Evolutionary conservation across 2,888 invertebrate genomes (phyloP).

Genomic region (Plebejus anna): DNA sequence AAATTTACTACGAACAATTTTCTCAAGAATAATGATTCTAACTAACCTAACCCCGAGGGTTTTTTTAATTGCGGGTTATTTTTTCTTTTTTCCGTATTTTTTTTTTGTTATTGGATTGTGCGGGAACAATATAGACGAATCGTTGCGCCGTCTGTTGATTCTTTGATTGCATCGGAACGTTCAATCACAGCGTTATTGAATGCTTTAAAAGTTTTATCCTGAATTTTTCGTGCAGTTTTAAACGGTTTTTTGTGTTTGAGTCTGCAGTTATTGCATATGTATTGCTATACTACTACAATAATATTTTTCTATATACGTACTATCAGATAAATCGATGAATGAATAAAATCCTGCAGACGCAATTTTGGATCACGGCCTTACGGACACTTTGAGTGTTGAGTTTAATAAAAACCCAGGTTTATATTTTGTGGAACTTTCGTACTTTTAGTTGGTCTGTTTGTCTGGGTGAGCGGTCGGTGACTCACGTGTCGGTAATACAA

Average conservation of each 20-base stretch:
- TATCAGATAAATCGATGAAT: too few species aligned
- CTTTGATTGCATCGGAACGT: conserved; percentile 32
- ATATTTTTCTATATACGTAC: not conserved
- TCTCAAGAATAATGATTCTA: too few species aligned
- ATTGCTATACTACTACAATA: not conserved
- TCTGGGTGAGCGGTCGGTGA: too few species aligned
- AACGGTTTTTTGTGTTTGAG: conserved; percentile 3
- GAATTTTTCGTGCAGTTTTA: conserved; percentile 16
- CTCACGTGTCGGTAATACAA: too few species aligned
- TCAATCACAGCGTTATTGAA: conserved; percentile 30
- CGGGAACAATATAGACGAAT: conserved; percentile 31
- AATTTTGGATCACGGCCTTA: too few species aligned
- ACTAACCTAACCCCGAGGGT: conserved; percentile 53
- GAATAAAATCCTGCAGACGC: too few species aligned
- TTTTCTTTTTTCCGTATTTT: conserved; percentile 4
- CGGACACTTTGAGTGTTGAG: too few species aligned
- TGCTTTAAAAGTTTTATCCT: conserved; percentile 28
- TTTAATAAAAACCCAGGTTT: too few species aligned
- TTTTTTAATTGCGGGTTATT: conserved; percentile 44
- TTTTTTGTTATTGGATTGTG: conserved; percentile 31
- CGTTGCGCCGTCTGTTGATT: conserved; percentile 31
- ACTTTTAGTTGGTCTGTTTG: too few species aligned
- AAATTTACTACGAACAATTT: conserved; percentile 60
- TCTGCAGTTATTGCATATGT: not conserved
- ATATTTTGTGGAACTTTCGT: too few species aligned